A percentile compares a stretch with the other conserved stretches of the same genome.
phyloP scores from a whole-genome alignment of 2,113 vertebrate species.

The Equus quagga region DNA sequence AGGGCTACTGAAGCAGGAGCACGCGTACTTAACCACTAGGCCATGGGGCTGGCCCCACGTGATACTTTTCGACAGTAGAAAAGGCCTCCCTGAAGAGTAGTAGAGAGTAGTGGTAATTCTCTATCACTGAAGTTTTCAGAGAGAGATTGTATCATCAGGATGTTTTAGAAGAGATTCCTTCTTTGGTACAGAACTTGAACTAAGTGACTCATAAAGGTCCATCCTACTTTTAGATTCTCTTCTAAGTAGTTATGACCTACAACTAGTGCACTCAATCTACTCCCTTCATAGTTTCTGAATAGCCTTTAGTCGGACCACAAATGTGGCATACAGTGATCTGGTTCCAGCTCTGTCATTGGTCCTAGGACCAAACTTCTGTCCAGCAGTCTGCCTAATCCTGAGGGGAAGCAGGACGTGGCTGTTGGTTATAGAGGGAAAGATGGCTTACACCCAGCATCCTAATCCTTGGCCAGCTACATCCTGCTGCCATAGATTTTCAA shows the following conservation, averaged over 20 bases:
- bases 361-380: not conserved
- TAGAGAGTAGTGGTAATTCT: not conserved
- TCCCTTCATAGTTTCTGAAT: not conserved
- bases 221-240: conserved; percentile 58
- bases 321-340: not conserved
- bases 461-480: not conserved
- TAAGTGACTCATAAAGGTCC: conserved; percentile 24
- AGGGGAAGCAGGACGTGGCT: not conserved
- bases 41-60: not conserved
- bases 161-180: conserved; percentile 4
- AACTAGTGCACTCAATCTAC: not conserved
- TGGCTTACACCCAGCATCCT: not conserved
- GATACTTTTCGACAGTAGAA: not conserved
- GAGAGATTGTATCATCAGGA: not conserved
- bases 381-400: not conserved
- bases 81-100: not conserved
- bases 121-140: not conserved
- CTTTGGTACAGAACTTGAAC: not conserved
- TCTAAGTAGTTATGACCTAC: conserved; percentile 17
- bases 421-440: not conserved
- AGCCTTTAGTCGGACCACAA: not conserved
- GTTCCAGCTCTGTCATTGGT: not conserved
- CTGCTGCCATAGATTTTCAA: not conserved
- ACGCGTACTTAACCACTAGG: too few species aligned
- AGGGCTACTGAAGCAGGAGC: too few species aligned